A percentile compares a stretch with the other conserved stretches of the same genome.
These are phyloP conservation scores for Zoanthus gigantus DNA, from an alignment of 92 coral and sea anemone species.

Conservation along the genomic window DNA sequence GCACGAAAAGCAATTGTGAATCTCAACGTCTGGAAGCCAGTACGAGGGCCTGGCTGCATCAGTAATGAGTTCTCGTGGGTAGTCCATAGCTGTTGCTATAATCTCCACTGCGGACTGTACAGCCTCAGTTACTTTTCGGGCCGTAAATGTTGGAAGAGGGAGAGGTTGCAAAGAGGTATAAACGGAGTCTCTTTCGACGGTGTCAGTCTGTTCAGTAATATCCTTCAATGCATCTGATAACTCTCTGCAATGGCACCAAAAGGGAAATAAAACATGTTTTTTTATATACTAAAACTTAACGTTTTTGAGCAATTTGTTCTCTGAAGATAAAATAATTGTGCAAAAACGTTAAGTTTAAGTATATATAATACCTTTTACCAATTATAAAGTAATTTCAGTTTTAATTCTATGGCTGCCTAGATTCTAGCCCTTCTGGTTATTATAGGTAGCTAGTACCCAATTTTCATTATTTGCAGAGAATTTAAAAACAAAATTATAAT, in stretches of 20 bases:
- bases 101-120: constrained; percentile 88
- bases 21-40: constrained; percentile 95
- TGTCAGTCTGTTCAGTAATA: constrained; percentile 57
- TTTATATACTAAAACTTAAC: no score
- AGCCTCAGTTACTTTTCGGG: constrained; percentile 93
- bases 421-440: no score
- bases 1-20: constrained; percentile 80
- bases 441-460: no score
- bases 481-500: no score
- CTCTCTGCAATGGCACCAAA: constrained; percentile 59
- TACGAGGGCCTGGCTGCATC: constrained; percentile 98
- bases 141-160: constrained; percentile 82
- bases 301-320: no score
- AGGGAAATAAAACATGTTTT: not conserved
- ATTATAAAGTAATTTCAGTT: no score
- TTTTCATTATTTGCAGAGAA: no score
- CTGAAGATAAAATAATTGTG: no score
- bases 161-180: not conserved
- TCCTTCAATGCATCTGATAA: constrained; percentile 89
- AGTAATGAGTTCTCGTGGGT: constrained; percentile 87
- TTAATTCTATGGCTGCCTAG: no score
- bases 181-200: constrained; percentile 21
- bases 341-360: no score
- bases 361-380: no score
- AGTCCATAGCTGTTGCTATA: constrained; percentile 84